Evolutionary conservation across 2,113 vertebrate species (phyloP).

Genomic region (Eulemur macaco): DNA sequence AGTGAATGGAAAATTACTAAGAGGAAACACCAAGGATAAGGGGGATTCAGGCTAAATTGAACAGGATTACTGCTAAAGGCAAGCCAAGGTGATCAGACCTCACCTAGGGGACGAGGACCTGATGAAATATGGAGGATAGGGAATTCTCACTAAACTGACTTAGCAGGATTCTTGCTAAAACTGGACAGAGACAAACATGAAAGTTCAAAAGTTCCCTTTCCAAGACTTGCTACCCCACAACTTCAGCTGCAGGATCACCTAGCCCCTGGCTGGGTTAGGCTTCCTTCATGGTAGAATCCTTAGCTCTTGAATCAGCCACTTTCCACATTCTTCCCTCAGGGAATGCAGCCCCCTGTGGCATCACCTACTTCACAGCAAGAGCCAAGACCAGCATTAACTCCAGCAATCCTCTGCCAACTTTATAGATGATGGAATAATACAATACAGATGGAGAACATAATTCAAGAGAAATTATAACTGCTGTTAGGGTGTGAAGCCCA

Average conservation of each 20-base stretch:
- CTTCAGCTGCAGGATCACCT: not conserved
- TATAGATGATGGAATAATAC: not conserved
- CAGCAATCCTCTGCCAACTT: not conserved
- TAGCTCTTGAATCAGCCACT: not conserved
- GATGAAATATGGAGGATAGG: not conserved
- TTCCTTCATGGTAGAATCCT: not conserved
- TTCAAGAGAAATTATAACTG: not conserved
- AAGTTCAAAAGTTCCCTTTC: not conserved
- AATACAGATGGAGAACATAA: not conserved
- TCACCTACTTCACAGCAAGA: not conserved
- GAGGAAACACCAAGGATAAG: not conserved
- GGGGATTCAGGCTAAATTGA: not conserved
- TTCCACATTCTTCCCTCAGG: not conserved
- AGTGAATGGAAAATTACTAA: not conserved
- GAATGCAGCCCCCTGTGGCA: not conserved
- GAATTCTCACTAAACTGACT: not conserved
- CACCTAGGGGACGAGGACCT: not conserved
- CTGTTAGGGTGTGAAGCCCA: too few relatives aligned
- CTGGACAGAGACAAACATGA: not conserved
- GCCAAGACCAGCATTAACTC: not conserved
- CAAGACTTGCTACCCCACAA: not conserved
- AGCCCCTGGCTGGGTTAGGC: not conserved
- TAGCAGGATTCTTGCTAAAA: not conserved
- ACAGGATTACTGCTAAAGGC: not conserved
- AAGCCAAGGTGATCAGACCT: not conserved